phyloP scores from a whole-genome alignment of 2,797 vertebrate genomes.

The Lateolabrax maculatus region DNA sequence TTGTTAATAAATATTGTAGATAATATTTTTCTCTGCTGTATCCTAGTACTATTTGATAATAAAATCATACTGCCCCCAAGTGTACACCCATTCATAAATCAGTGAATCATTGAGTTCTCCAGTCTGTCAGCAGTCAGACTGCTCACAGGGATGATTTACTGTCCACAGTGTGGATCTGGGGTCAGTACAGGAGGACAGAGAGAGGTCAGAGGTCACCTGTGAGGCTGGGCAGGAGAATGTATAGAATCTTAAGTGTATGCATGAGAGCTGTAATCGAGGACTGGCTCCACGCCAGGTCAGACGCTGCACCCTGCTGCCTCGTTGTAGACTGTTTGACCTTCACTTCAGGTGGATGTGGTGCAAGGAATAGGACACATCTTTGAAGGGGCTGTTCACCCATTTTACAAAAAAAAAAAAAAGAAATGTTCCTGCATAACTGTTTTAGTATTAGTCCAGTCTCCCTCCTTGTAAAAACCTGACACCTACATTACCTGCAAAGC shows the following conservation, averaged over 20 bases:
- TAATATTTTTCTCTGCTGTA: not conserved
- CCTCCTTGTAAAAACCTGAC: too few relatives aligned
- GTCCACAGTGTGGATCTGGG: slow-evolving; percentile 3
- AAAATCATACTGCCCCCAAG: not conserved
- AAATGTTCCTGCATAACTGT: too few relatives aligned
- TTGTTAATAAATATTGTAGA: not conserved
- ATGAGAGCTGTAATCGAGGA: slow-evolving; percentile 1
- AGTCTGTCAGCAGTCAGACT: slow-evolving; percentile 20
- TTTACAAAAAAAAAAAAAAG: not conserved
- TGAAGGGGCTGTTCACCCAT: not conserved
- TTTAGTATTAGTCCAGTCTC: too few relatives aligned
- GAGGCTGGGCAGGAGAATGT: slow-evolving; percentile 23
- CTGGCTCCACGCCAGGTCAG: not conserved
- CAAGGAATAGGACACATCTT: not conserved
- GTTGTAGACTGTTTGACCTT: slow-evolving; percentile 27
- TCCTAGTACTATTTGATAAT: not conserved
- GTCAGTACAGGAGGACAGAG: slow-evolving; percentile 20
- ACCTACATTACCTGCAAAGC: too few relatives aligned
- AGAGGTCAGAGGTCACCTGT: slow-evolving; percentile 47
- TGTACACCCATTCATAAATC: slow-evolving; percentile 1
- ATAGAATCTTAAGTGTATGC: not conserved
- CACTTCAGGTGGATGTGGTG: too few relatives aligned
- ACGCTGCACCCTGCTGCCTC: slow-evolving; percentile 23
- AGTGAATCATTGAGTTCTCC: slow-evolving; percentile 6
- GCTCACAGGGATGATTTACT: slow-evolving; percentile 20